Conservation (phyloP, 1,140 invertebrate species). For the Streblospio benedicti region DNA sequence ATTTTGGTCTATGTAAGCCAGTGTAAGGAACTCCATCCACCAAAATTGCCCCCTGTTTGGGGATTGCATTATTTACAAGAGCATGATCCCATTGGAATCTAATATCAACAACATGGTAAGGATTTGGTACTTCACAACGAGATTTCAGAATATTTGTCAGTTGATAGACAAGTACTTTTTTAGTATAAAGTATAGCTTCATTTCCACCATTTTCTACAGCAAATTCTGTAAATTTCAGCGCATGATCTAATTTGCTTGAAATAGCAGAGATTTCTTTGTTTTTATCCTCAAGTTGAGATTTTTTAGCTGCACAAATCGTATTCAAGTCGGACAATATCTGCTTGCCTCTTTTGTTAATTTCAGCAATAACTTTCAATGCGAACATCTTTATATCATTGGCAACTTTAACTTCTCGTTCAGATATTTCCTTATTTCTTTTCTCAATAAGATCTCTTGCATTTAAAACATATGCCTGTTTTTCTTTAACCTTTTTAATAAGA, state of each 20-base stretch:
- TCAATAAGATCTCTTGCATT: conserved; percentile 79
- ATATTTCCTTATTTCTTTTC: conserved; percentile 69
- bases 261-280: conserved; percentile 54
- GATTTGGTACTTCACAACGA: conserved; percentile 36
- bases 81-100: conserved; percentile 29
- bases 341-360: conserved; percentile 71
- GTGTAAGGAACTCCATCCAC: conserved; percentile 27
- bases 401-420: conserved; percentile 70
- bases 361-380: conserved; percentile 75
- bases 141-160: conserved; percentile 21
- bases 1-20: not conserved
- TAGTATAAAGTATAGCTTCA: conserved; percentile 72
- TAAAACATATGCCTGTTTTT: conserved; percentile 69
- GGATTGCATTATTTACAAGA: conserved; percentile 26
- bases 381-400: conserved; percentile 76
- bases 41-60: conserved; percentile 28
- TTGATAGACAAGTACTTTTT: conserved; percentile 52
- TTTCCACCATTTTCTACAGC: conserved; percentile 70
- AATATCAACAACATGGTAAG: conserved; percentile 35
- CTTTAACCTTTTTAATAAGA: conserved; percentile 71
- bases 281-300: conserved; percentile 71
- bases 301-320: conserved; percentile 73
- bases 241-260: conserved; percentile 57
- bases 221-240: conserved; percentile 69
- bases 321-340: conserved; percentile 67